Conservation (phyloP, 1,140 invertebrate genomes). For the Sinonovacula constricta region DNA sequence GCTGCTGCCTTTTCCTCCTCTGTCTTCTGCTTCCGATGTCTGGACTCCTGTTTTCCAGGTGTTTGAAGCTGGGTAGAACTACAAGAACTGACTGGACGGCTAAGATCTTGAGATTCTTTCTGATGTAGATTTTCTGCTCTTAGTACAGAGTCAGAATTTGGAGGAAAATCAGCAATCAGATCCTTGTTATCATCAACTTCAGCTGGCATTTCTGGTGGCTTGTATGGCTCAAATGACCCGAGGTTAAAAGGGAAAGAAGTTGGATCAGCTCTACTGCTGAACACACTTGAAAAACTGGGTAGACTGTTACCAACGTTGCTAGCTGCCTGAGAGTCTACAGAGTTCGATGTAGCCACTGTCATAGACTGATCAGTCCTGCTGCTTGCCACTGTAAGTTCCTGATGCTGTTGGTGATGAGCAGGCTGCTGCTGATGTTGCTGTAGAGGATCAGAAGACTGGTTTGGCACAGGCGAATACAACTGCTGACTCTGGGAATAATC, state of each 20-base stretch:
- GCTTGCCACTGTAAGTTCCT: no score
- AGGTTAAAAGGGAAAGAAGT: constrained; percentile 11
- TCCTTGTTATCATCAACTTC: background rate
- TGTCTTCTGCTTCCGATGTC: constrained; percentile 3
- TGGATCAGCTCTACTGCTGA: constrained; percentile 26
- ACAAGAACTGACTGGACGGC: background rate
- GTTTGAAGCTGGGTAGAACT: background rate
- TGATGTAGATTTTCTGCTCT: no score
- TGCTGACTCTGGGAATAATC: background rate
- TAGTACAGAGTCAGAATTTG: no score
- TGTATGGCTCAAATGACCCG: background rate
- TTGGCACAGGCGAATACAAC: no score
- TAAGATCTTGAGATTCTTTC: background rate
- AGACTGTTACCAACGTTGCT: constrained; percentile 33
- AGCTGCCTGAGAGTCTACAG: background rate
- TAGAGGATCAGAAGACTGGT: no score
- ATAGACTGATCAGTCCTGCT: no score
- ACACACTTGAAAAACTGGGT: constrained; percentile 44
- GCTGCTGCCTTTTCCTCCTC: constrained; percentile 38
- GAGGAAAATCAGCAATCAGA: background rate
- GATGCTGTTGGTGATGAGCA: no score
- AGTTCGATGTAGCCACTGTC: no score
- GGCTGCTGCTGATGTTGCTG: no score
- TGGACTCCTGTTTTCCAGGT: constrained; percentile 2
- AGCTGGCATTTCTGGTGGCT: background rate